Evolutionary conservation across 2,888 invertebrate species (phyloP).

Genomic region (Acleris cristana): DNA sequence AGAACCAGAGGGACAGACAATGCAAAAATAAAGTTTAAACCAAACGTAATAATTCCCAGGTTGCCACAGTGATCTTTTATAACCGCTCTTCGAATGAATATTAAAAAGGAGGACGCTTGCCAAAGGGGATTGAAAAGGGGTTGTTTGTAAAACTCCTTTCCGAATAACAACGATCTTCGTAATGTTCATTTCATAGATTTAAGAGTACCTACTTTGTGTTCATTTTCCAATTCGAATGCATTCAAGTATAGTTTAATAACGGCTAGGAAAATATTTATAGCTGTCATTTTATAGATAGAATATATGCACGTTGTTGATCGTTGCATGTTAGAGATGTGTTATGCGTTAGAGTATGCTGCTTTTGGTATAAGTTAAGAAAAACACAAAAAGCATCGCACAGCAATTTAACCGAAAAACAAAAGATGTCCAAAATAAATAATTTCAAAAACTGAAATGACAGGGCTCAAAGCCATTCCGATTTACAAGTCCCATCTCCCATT

Average conservation of each 20-base stretch:
- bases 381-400: no score
- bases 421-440: no score
- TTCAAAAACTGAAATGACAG: no score
- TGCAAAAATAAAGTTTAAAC: not conserved
- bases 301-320: no score
- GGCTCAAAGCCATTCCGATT: no score
- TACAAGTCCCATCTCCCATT: no score
- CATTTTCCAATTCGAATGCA: not conserved
- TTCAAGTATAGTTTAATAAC: not conserved
- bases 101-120: slow-evolving; percentile 15
- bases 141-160: slow-evolving; percentile 1
- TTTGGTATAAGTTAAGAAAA: no score
- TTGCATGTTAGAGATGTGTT: no score
- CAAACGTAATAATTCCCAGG: slow-evolving; percentile 1
- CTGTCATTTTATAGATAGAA: no score
- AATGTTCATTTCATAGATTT: slow-evolving; percentile 7
- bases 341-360: no score
- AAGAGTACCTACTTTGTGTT: not conserved
- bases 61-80: slow-evolving; percentile 27
- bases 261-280: no score
- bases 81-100: slow-evolving; percentile 19
- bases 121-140: not conserved
- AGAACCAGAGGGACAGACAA: not conserved
- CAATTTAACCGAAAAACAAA: no score
- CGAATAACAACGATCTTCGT: slow-evolving; percentile 1